A percentile compares a stretch with the other conserved stretches of the same genome.
Conservation (phyloP, 1,140 invertebrate species). For the Adoxophyes honmai region DNA sequence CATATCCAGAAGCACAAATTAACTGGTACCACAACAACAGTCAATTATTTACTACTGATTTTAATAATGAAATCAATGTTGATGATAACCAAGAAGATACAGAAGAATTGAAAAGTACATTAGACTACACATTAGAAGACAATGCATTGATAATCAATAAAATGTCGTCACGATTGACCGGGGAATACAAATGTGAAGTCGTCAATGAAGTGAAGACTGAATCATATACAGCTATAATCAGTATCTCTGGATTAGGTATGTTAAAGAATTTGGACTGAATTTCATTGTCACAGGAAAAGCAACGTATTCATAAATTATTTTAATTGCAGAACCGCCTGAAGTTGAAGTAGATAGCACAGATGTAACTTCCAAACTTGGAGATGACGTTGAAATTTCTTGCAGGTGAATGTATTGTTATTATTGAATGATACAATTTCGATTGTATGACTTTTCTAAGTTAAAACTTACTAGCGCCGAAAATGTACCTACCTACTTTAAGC, state of each 20-base stretch:
- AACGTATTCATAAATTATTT: not conserved
- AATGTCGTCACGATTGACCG: constrained; percentile 42
- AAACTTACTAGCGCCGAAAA: too few species aligned
- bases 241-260: constrained; percentile 52
- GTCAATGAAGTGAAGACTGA: constrained; percentile 33
- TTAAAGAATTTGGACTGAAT: not conserved
- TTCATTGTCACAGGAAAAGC: not conserved
- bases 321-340: constrained; percentile 43
- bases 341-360: constrained; percentile 32
- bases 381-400: constrained; percentile 41
- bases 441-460: too few species aligned
- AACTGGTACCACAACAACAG: constrained; percentile 58
- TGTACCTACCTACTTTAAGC: too few species aligned
- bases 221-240: constrained; percentile 33
- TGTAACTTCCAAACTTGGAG: constrained; percentile 35
- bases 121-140: constrained; percentile 23
- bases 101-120: constrained; percentile 25
- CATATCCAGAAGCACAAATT: constrained; percentile 49
- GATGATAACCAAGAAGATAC: constrained; percentile 23
- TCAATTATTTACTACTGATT: too few species aligned
- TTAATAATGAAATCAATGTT: constrained; percentile 27
- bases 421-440: constrained; percentile 4
- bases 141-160: constrained; percentile 43
- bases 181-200: constrained; percentile 48
- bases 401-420: too few species aligned